A percentile compares a stretch with the other conserved stretches of the same genome.
These are phyloP conservation scores for Lepidurus arcticus DNA, from an alignment of 1,140 invertebrate genomes.

Conservation along the genomic window DNA sequence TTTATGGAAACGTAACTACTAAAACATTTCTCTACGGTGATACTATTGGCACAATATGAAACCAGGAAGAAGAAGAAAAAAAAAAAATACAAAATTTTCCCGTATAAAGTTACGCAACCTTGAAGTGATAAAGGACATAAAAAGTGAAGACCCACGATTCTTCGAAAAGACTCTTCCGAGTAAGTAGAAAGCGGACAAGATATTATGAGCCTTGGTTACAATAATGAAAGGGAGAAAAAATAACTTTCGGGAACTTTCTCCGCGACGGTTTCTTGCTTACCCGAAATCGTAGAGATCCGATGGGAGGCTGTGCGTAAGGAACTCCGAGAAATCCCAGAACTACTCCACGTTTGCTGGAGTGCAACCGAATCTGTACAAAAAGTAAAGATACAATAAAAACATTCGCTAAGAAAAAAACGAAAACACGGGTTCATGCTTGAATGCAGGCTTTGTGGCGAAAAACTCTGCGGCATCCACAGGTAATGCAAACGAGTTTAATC, in stretches of 20 bases:
- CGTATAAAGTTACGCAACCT: slow-evolving; percentile 5
- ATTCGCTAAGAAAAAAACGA: slow-evolving; percentile 6
- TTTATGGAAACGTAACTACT: background rate
- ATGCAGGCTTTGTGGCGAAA: background rate
- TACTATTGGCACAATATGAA: background rate
- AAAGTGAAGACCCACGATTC: background rate
- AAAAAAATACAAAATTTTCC: background rate
- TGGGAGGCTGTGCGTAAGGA: slow-evolving; percentile 59
- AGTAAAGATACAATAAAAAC: background rate
- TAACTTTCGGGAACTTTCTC: slow-evolving; percentile 1
- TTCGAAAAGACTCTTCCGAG: background rate
- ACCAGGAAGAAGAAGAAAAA: background rate
- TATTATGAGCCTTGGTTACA: background rate
- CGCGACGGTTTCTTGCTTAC: slow-evolving; percentile 40
- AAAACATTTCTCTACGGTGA: background rate
- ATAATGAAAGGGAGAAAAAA: background rate
- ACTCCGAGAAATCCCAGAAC: slow-evolving; percentile 60
- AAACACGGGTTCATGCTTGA: background rate
- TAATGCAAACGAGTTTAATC: slow-evolving; percentile 21
- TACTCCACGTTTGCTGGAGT: slow-evolving; percentile 35
- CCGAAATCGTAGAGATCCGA: slow-evolving; percentile 54
- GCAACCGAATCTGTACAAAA: slow-evolving; percentile 27
- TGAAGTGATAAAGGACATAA: background rate
- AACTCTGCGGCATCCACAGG: slow-evolving; percentile 17
- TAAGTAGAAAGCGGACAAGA: background rate